Evolutionary conservation across 2,113 vertebrate genomes (phyloP).

Genomic region (Rafetus swinhoei): DNA sequence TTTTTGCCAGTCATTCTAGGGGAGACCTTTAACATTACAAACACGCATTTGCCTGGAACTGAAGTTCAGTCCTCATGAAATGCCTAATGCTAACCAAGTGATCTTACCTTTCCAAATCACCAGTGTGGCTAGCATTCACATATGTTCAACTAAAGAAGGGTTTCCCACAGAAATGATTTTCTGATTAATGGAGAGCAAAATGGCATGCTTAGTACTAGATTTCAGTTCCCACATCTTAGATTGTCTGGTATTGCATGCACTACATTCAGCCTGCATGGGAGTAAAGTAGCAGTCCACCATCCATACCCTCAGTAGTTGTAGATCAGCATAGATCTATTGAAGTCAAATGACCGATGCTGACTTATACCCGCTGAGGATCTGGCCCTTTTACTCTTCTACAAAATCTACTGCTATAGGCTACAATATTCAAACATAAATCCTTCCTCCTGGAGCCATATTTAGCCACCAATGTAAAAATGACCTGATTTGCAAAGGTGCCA

Average conservation of each 20-base stretch:
- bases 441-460: not conserved
- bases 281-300: slow-evolving; percentile 48
- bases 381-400: not conserved
- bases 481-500: not conserved
- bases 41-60: slow-evolving; percentile 39
- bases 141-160: slow-evolving; percentile 38
- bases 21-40: slow-evolving; percentile 30
- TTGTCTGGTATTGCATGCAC: slow-evolving; percentile 39
- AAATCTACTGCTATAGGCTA: not conserved
- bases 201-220: slow-evolving; percentile 40
- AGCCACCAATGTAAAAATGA: not conserved
- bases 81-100: not conserved
- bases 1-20: slow-evolving; percentile 34
- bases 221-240: slow-evolving; percentile 60
- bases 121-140: not conserved
- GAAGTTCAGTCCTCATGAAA: slow-evolving; percentile 39
- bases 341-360: slow-evolving; percentile 25
- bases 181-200: slow-evolving; percentile 39
- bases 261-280: slow-evolving; percentile 47
- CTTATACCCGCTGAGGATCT: slow-evolving; percentile 2
- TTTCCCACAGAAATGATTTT: not conserved
- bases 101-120: not conserved
- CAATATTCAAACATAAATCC: slow-evolving; percentile 26
- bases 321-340: slow-evolving; percentile 18
- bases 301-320: not conserved